Evolutionary conservation across 2,113 vertebrate species (phyloP).

Genomic region (Rallus limicola): DNA sequence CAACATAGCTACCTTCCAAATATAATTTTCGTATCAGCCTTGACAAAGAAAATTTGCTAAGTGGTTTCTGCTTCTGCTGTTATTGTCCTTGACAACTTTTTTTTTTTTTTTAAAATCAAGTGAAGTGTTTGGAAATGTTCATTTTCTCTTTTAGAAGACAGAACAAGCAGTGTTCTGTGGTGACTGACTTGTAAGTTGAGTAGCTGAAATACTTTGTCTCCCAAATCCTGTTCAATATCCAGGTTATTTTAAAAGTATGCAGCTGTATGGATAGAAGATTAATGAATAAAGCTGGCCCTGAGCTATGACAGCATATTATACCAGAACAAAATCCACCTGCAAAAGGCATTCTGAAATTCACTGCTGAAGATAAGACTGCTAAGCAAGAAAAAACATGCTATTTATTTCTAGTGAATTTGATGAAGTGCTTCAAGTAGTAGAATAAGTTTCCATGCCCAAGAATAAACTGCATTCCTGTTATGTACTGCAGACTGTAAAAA

Average conservation of each 20-base stretch:
- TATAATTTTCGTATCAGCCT: not conserved
- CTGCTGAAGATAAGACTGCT: not conserved
- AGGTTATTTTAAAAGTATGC: not conserved
- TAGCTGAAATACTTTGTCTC: not conserved
- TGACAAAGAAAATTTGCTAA: conserved; percentile 4
- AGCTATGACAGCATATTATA: not conserved
- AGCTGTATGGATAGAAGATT: not conserved
- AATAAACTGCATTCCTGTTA: not conserved
- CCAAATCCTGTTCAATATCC: not conserved
- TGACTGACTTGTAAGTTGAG: not conserved
- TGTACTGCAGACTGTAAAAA: not conserved
- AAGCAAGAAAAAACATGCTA: not conserved
- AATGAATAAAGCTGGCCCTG: not conserved
- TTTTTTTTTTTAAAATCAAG: not conserved
- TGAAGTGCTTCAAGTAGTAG: not conserved
- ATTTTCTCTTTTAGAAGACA: not conserved
- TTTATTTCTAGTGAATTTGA: not conserved
- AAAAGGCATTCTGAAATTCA: not conserved
- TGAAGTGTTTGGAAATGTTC: conserved; percentile 12
- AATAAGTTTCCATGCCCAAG: not conserved
- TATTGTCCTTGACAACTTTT: not conserved
- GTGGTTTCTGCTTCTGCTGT: not conserved
- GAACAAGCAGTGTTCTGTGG: not conserved
- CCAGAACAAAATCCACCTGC: not conserved
- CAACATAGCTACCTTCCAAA: conserved; percentile 10